Evolutionary conservation across 2,797 vertebrate genomes (phyloP).

Genomic region (Thunnus albacares): DNA sequence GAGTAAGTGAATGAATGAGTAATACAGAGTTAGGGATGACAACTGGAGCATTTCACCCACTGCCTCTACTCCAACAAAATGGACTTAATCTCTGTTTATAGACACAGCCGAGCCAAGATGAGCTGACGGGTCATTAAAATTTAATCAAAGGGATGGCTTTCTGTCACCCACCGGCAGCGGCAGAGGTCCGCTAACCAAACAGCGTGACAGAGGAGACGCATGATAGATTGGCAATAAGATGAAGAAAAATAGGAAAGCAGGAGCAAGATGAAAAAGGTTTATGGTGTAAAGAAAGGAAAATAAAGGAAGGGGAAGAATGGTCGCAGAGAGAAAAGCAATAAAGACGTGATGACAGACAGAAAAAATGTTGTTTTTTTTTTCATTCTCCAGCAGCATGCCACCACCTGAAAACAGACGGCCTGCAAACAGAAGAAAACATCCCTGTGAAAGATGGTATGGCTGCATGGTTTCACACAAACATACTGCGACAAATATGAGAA

Average conservation of each 20-base stretch:
- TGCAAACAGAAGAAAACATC: neutral
- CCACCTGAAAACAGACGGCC: neutral
- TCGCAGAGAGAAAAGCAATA: neutral
- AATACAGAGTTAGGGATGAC: slow-evolving; percentile 4
- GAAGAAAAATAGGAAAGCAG: neutral
- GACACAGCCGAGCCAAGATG: slow-evolving; percentile 22
- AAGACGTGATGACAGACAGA: neutral
- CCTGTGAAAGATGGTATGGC: neutral
- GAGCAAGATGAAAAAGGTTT: neutral
- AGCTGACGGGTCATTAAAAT: slow-evolving; percentile 65
- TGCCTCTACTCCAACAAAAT: slow-evolving; percentile 38
- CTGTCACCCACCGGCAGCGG: slow-evolving; percentile 22
- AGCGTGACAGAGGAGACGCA: neutral
- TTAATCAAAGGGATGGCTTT: slow-evolving; percentile 62
- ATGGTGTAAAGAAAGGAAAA: neutral
- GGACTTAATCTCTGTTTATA: slow-evolving; percentile 72
- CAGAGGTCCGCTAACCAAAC: slow-evolving; percentile 2
- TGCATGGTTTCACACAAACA: neutral
- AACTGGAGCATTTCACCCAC: slow-evolving; percentile 22
- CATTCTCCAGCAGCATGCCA: neutral
- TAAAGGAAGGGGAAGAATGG: neutral
- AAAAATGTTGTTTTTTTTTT: neutral
- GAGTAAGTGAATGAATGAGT: slow-evolving; percentile 20
- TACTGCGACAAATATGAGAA: neutral
- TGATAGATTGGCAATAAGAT: neutral